Evolutionary conservation across 92 coral and sea anemone genomes (phyloP).

Genomic region (Porites divaricata): DNA sequence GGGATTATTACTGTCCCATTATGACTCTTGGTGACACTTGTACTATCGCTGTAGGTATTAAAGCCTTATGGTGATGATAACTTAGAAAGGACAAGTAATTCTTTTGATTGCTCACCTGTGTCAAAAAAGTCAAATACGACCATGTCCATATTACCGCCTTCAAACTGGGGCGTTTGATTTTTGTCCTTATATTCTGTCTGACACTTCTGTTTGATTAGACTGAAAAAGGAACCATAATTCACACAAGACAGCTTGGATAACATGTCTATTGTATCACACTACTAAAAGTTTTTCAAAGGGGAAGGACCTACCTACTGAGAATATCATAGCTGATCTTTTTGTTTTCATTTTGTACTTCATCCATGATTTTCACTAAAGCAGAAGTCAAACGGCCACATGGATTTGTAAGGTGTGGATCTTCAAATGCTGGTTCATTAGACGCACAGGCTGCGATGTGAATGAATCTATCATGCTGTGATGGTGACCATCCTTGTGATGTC

Average conservation of each 20-base stretch:
- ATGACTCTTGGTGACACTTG: neutral
- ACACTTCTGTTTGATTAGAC: neutral
- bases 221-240: neutral
- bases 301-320: neutral
- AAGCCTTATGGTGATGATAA: neutral
- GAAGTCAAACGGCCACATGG: conserved; percentile 6
- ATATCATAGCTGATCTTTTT: neutral
- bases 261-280: too few relatives aligned
- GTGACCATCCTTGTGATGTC: conserved; percentile 20
- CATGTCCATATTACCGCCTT: neutral
- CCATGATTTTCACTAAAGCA: conserved; percentile 5
- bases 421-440: neutral
- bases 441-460: conserved; percentile 10
- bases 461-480: conserved; percentile 4
- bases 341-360: neutral
- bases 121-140: neutral
- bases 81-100: neutral
- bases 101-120: neutral
- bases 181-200: neutral
- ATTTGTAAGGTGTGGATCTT: neutral
- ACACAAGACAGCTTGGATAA: too few relatives aligned
- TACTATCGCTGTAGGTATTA: neutral
- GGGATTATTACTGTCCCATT: too few relatives aligned
- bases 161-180: neutral
- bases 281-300: too few relatives aligned